These are phyloP conservation scores for Drosophila monieri DNA, from an alignment of 2,888 invertebrate species.

Conservation along the genomic window DNA sequence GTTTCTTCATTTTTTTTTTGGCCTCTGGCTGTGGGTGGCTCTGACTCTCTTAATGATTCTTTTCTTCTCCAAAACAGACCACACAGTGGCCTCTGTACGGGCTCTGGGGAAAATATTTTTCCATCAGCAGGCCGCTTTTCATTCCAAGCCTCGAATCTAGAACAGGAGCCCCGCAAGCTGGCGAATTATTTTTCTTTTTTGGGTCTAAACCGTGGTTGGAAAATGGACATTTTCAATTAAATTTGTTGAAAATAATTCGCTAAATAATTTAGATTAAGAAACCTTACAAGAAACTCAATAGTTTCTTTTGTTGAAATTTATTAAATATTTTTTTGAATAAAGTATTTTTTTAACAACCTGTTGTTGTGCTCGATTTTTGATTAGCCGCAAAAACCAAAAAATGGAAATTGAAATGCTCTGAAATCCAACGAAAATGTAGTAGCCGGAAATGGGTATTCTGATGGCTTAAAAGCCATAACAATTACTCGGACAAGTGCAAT, in stretches of 20 bases:
- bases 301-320: too few relatives aligned
- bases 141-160: neutral
- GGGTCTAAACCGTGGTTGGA: neutral
- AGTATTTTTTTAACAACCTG: neutral
- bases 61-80: neutral
- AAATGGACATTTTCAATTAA: neutral
- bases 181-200: neutral
- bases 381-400: neutral
- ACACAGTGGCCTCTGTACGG: slow-evolving; percentile 1
- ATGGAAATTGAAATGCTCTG: slow-evolving; percentile 1
- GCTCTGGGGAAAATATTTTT: neutral
- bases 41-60: slow-evolving; percentile 2
- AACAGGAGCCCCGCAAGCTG: slow-evolving; percentile 4
- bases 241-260: too few relatives aligned
- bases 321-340: too few relatives aligned
- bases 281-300: too few relatives aligned
- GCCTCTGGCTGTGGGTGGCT: slow-evolving; percentile 15
- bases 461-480: slow-evolving; percentile 24
- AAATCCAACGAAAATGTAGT: neutral
- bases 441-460: slow-evolving; percentile 61
- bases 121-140: neutral
- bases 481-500: slow-evolving; percentile 16
- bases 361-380: neutral
- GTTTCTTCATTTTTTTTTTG: neutral
- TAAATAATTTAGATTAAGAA: too few relatives aligned